phyloP scores from a whole-genome alignment of 2,113 vertebrate genomes.

The Saccopteryx bilineata region DNA sequence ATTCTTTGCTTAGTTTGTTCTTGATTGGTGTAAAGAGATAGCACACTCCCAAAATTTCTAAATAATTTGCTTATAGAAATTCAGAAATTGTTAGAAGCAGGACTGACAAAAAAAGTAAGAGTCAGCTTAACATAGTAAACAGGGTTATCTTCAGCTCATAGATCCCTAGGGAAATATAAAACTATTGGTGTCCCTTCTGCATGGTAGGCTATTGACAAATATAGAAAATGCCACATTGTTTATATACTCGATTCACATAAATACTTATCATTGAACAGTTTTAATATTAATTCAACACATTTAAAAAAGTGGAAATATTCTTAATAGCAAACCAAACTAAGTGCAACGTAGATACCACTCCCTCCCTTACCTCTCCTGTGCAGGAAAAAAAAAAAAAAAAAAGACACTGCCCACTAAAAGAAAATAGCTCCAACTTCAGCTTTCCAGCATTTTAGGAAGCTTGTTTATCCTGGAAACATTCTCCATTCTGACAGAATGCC shows the following conservation, averaged over 20 bases:
- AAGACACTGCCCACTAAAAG: no score
- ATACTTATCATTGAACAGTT: background rate
- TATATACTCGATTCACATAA: background rate
- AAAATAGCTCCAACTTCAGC: background rate
- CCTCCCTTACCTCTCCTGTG: rapidly evolving
- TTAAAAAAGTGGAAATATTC: background rate
- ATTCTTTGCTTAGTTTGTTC: background rate
- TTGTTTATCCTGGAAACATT: background rate
- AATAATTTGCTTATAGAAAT: background rate
- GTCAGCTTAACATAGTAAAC: no score
- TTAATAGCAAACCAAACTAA: background rate
- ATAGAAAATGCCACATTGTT: background rate
- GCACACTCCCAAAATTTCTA: background rate
- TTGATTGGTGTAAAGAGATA: background rate
- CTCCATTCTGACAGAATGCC: background rate
- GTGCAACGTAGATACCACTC: no score
- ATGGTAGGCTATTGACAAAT: background rate
- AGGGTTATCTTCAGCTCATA: background rate
- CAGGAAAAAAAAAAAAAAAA: background rate
- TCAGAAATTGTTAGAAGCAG: background rate
- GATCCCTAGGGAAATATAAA: background rate
- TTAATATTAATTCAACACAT: background rate
- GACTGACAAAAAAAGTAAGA: background rate
- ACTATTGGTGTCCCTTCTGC: background rate
- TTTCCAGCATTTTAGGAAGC: background rate